These are phyloP conservation scores for Drosophila gunungcola DNA, from an alignment of 1,140 invertebrate genomes.

Conservation along the genomic window DNA sequence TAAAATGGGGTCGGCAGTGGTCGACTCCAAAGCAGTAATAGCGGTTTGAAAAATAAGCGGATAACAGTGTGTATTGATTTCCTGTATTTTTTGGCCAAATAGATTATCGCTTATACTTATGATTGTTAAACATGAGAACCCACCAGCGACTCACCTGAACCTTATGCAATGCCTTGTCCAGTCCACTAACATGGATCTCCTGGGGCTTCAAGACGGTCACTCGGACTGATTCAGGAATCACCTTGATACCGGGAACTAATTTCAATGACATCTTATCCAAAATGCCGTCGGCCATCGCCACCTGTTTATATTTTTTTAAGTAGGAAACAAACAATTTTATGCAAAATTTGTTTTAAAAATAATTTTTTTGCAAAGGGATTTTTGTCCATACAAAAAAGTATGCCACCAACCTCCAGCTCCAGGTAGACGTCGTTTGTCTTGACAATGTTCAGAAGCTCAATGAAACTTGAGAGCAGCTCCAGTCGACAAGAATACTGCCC, in stretches of 20 bases:
- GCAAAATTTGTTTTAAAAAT: too few species aligned
- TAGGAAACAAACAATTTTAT: too few species aligned
- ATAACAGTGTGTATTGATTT: too few species aligned
- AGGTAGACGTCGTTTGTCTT: slow-evolving; percentile 72
- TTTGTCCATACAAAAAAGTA: neutral
- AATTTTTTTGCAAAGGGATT: too few species aligned
- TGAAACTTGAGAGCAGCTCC: slow-evolving; percentile 55
- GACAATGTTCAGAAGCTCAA: slow-evolving; percentile 67
- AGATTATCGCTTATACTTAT: slow-evolving; percentile 15
- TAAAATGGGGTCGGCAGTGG: too few species aligned
- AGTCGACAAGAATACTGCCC: slow-evolving; percentile 74
- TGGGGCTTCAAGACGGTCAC: slow-evolving; percentile 68
- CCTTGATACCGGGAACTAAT: slow-evolving; percentile 79
- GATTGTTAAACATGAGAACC: slow-evolving; percentile 23
- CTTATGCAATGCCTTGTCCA: slow-evolving; percentile 80
- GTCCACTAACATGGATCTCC: slow-evolving; percentile 75
- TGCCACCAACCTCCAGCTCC: slow-evolving; percentile 69
- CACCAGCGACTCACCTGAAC: slow-evolving; percentile 70
- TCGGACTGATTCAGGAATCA: slow-evolving; percentile 54
- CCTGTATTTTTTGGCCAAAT: too few species aligned
- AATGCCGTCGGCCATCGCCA: slow-evolving; percentile 66
- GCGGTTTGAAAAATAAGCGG: too few species aligned
- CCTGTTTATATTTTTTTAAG: slow-evolving; percentile 40
- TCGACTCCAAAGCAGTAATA: too few species aligned
- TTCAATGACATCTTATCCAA: slow-evolving; percentile 77